These are phyloP conservation scores for Prinia subflava DNA, from an alignment of 2,113 vertebrate species.

Conservation along the genomic window DNA sequence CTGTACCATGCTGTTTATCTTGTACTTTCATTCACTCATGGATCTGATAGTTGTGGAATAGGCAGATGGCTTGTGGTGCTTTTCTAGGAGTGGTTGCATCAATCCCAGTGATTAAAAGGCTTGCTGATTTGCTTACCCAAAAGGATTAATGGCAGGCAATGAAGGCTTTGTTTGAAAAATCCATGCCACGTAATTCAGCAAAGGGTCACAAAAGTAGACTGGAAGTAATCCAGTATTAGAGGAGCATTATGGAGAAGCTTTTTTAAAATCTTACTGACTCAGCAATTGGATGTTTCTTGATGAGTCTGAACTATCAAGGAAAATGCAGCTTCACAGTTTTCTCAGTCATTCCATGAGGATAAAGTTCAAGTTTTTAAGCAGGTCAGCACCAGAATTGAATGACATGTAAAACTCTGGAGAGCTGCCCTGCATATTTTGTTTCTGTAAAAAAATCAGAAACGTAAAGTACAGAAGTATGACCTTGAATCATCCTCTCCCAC, in stretches of 20 bases:
- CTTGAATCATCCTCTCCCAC: neutral
- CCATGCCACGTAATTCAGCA: conserved; percentile 48
- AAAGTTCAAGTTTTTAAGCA: conserved; percentile 1
- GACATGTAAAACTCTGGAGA: neutral
- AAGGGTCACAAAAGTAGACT: conserved; percentile 50
- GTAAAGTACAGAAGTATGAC: neutral
- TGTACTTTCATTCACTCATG: conserved; percentile 44
- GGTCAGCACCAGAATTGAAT: conserved; percentile 17
- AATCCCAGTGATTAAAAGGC: conserved; percentile 63
- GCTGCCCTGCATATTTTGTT: conserved; percentile 4
- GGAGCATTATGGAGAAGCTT: conserved; percentile 35
- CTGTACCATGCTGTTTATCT: conserved; percentile 57
- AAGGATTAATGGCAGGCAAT: conserved; percentile 66
- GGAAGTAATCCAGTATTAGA: conserved; percentile 58
- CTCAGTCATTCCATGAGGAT: neutral
- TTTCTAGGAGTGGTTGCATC: conserved; percentile 52
- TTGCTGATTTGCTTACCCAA: conserved; percentile 69
- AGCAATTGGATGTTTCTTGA: conserved; percentile 51
- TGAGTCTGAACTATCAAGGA: conserved; percentile 33
- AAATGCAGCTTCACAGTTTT: conserved; percentile 35
- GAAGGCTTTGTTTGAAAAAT: conserved; percentile 67
- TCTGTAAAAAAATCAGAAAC: neutral
- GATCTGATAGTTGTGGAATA: conserved; percentile 42
- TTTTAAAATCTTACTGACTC: conserved; percentile 52
- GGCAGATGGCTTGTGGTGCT: conserved; percentile 65